Percentiles rank a stretch among this genome's conserved stretches.
phyloP scores from a whole-genome alignment of 2,113 vertebrate genomes.

The Bothrops jararaca region DNA sequence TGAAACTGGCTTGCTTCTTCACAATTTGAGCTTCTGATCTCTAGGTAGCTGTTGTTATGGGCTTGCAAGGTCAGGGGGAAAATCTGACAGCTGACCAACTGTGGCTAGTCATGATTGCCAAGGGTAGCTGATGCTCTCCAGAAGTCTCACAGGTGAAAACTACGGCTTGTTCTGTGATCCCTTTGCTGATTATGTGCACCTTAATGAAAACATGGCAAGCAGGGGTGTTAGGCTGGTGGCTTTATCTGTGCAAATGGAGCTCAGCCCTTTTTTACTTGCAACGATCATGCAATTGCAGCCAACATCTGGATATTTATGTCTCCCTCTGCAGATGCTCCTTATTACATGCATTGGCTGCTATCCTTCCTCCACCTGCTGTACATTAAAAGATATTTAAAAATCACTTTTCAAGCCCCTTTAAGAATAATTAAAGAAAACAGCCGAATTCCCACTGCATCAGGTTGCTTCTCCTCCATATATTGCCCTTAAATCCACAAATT shows the following conservation, averaged over 20 bases:
- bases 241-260: background rate
- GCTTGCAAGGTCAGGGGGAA: background rate
- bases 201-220: background rate
- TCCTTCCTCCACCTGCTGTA: background rate
- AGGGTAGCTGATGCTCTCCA: background rate
- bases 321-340: background rate
- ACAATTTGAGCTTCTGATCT: background rate
- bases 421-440: background rate
- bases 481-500: background rate
- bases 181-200: background rate
- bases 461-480: background rate
- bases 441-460: background rate
- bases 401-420: background rate
- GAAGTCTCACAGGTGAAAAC: background rate
- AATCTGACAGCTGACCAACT: background rate
- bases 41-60: background rate
- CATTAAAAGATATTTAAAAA: background rate
- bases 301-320: background rate
- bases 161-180: background rate
- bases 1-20: background rate
- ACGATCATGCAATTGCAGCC: background rate
- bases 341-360: background rate
- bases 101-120: background rate
- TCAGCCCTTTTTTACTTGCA: background rate
- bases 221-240: background rate